Conservation (phyloP, 2,797 vertebrate genomes). For the Periophthalmus magnuspinnatus region DNA sequence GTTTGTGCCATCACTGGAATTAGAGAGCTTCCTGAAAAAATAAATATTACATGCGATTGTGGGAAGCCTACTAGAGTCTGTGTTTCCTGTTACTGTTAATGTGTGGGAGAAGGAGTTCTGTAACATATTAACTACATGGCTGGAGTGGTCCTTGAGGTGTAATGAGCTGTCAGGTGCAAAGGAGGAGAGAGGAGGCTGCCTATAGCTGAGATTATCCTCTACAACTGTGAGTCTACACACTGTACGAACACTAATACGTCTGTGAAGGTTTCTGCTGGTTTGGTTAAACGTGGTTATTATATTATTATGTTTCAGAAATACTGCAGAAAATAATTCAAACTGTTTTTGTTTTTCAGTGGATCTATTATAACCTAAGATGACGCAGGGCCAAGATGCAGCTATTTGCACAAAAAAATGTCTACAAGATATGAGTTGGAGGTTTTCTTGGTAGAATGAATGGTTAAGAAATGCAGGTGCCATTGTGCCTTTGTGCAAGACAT, state of each 20-base stretch:
- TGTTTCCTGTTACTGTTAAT: conserved; percentile 7
- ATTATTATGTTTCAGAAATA: neutral
- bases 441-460: neutral
- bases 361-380: neutral
- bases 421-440: neutral
- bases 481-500: neutral
- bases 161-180: conserved; percentile 43
- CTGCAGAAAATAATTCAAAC: neutral
- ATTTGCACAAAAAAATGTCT: no score
- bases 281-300: neutral
- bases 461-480: neutral
- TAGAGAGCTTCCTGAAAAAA: conserved; percentile 37
- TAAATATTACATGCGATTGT: conserved; percentile 47
- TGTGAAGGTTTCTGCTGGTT: neutral
- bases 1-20: conserved; percentile 62
- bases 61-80: conserved; percentile 17
- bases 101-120: neutral
- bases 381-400: no score
- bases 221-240: neutral
- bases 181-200: conserved; percentile 25
- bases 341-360: neutral
- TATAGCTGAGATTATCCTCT: conserved; percentile 40
- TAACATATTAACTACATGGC: conserved; percentile 21
- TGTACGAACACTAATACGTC: neutral
- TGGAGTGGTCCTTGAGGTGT: conserved; percentile 46